These are phyloP conservation scores for Synergus laeviventris DNA, from an alignment of 2,888 invertebrate genomes.

Conservation along the genomic window DNA sequence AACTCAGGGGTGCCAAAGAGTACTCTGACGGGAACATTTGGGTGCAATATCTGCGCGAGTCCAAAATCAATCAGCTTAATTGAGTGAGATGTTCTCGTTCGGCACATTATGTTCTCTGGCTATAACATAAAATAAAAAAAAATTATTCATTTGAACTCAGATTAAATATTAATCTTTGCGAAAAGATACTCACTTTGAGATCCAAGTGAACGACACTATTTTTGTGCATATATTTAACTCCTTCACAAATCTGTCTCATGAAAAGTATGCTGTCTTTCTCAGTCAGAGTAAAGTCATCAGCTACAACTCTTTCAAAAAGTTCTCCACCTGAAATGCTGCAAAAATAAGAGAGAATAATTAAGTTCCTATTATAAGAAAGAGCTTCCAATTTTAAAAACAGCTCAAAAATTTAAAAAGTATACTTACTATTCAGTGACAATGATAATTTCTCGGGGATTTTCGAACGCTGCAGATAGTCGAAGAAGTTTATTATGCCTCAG, in stretches of 20 bases:
- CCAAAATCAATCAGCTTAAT: constrained; percentile 98
- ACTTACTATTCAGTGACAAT: constrained; percentile 95
- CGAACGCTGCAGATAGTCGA: constrained; percentile 89
- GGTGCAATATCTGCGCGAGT: constrained; percentile 85
- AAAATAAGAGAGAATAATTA: constrained; percentile 51
- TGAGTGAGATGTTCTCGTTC: constrained; percentile 88
- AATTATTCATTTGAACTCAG: background rate
- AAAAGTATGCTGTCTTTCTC: constrained; percentile 88
- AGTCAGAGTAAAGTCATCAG: constrained; percentile 93
- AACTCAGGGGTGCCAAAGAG: constrained; percentile 96
- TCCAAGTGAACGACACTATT: constrained; percentile 92
- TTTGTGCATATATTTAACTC: constrained; percentile 92
- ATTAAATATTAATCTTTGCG: too few relatives aligned
- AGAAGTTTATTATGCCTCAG: constrained; percentile 90
- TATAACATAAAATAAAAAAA: constrained; percentile 65
- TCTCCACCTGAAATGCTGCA: constrained; percentile 94
- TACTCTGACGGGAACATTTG: constrained; percentile 83
- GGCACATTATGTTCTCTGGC: constrained; percentile 97
- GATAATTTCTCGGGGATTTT: constrained; percentile 85
- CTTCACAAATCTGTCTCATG: constrained; percentile 93
- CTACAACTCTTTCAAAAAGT: constrained; percentile 94
- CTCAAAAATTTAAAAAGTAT: background rate
- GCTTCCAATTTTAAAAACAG: background rate
- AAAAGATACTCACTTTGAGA: constrained; percentile 81
- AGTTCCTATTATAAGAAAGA: constrained; percentile 19